These are phyloP conservation scores for Exaiptasia diaphana DNA, from an alignment of 64 coral and sea anemone genomes.

Conservation along the genomic window DNA sequence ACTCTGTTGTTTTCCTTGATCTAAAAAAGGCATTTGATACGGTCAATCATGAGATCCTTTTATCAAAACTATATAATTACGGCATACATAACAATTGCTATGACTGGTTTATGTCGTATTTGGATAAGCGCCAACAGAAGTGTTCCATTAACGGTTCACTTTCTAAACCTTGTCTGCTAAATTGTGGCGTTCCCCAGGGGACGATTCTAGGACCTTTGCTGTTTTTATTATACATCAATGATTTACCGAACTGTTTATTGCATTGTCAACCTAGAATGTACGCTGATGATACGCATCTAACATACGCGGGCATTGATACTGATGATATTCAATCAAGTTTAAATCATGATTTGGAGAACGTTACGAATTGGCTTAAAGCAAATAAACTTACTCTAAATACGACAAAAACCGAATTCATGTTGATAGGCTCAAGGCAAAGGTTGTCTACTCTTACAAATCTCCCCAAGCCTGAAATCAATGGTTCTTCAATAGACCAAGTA, in stretches of 20 bases:
- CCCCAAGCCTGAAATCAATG: background rate
- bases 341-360: slow-evolving; percentile 8
- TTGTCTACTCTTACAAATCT: background rate
- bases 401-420: slow-evolving; percentile 3
- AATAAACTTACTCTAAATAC: slow-evolving; percentile 38
- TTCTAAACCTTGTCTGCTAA: background rate
- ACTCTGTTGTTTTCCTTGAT: slow-evolving; percentile 10
- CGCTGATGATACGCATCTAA: slow-evolving; percentile 30
- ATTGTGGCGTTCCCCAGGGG: slow-evolving; percentile 14
- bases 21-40: slow-evolving; percentile 34
- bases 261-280: slow-evolving; percentile 8
- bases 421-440: background rate
- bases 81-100: background rate
- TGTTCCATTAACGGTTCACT: background rate
- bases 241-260: slow-evolving; percentile 14
- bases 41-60: background rate
- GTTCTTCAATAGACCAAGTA: background rate
- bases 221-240: slow-evolving; percentile 42
- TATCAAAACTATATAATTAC: background rate
- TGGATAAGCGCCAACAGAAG: background rate
- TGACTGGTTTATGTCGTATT: slow-evolving; percentile 17
- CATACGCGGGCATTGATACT: background rate
- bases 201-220: slow-evolving; percentile 11
- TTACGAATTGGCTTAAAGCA: background rate
- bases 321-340: background rate